These are phyloP conservation scores for Habropoda laboriosa DNA, from an alignment of 1,140 invertebrate genomes.

Conservation along the genomic window DNA sequence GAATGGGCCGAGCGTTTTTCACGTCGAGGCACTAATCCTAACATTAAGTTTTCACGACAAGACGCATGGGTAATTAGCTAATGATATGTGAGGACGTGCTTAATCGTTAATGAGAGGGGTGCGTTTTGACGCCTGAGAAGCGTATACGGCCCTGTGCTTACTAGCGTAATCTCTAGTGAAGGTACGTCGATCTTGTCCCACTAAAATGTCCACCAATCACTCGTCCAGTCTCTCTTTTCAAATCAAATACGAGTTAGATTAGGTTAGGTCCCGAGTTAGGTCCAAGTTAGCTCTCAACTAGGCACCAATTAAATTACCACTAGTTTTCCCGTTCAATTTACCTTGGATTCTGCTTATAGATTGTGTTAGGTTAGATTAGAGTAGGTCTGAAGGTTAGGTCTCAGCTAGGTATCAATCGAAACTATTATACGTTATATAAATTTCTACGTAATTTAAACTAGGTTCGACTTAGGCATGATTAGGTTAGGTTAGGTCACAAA, in stretches of 20 bases:
- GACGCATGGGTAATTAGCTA: conserved; percentile 57
- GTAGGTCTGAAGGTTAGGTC: too few relatives aligned
- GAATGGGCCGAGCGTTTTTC: conserved; percentile 33
- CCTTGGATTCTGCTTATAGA: too few relatives aligned
- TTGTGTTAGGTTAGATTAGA: too few relatives aligned
- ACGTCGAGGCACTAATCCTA: conserved; percentile 66
- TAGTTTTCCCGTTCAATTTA: too few relatives aligned
- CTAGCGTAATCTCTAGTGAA: neutral
- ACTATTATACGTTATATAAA: too few relatives aligned
- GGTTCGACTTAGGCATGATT: too few relatives aligned
- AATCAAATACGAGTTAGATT: neutral
- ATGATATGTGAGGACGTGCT: conserved; percentile 65
- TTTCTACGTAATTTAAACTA: too few relatives aligned
- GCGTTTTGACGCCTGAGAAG: conserved; percentile 26
- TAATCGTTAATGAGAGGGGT: conserved; percentile 38
- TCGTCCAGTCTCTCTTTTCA: neutral
- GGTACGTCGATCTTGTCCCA: neutral
- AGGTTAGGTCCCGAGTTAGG: neutral
- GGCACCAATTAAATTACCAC: too few relatives aligned
- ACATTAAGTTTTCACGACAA: conserved; percentile 55
- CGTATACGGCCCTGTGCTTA: conserved; percentile 23
- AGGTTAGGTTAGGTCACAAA: conserved; percentile 15
- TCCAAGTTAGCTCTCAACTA: too few relatives aligned
- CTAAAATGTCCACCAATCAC: neutral
- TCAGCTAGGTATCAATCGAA: too few relatives aligned